phyloP scores from a whole-genome alignment of 2,888 invertebrate species.

The Cerastis leucographa region DNA sequence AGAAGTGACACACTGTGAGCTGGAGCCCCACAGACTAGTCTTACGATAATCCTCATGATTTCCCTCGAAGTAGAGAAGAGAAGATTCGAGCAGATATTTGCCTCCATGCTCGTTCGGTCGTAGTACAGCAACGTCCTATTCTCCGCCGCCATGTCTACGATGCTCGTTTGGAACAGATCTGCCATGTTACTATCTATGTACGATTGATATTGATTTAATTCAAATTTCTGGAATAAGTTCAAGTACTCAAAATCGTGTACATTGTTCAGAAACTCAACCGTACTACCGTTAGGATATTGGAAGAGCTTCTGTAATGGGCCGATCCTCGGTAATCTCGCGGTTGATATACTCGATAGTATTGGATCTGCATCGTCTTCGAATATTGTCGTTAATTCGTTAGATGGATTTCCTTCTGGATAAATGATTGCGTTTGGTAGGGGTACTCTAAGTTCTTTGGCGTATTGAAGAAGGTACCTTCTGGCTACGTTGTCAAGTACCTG shows the following conservation, averaged over 20 bases:
- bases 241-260: conserved; percentile 84
- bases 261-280: conserved; percentile 74
- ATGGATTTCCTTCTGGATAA: conserved; percentile 68
- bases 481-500: conserved; percentile 75
- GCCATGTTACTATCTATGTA: conserved; percentile 79
- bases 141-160: conserved; percentile 64
- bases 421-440: conserved; percentile 80
- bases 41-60: conserved; percentile 84
- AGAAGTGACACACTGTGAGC: conserved; percentile 82
- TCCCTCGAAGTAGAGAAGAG: conserved; percentile 81
- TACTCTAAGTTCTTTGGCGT: conserved; percentile 80
- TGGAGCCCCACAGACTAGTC: conserved; percentile 82
- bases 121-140: conserved; percentile 77
- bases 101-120: conserved; percentile 85
- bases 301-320: conserved; percentile 80
- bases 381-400: not conserved
- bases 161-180: conserved; percentile 77
- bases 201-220: conserved; percentile 84
- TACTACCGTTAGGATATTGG: conserved; percentile 79
- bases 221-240: conserved; percentile 81
- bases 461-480: conserved; percentile 77
- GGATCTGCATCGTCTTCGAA: not conserved
- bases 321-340: not conserved
- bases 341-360: not conserved
- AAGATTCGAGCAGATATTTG: conserved; percentile 79